These are phyloP conservation scores for Silurus meridionalis DNA, from an alignment of 2,113 vertebrate genomes.

Conservation along the genomic window DNA sequence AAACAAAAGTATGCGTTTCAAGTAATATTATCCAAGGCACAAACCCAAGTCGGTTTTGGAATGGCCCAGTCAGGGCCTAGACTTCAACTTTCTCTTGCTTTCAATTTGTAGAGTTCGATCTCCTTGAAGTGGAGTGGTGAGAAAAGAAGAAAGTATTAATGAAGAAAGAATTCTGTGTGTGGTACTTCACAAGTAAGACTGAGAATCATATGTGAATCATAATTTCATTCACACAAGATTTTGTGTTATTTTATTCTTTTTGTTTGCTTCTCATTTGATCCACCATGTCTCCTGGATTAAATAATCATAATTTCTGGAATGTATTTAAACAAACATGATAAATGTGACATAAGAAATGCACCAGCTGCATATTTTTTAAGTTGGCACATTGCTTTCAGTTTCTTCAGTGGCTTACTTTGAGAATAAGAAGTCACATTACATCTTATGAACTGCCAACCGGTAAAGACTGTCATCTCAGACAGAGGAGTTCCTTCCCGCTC, in stretches of 20 bases:
- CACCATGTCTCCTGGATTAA: neutral
- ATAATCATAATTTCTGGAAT: neutral
- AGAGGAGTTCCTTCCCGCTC: constrained; percentile 66
- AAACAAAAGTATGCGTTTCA: no score
- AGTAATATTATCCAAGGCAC: neutral
- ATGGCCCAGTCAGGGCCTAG: neutral
- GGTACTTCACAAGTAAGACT: neutral
- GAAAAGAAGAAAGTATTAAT: no score
- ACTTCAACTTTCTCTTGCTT: neutral
- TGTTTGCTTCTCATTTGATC: neutral
- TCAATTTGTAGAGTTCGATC: neutral
- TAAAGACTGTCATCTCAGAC: constrained; percentile 55
- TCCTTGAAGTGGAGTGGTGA: neutral
- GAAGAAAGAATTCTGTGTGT: neutral
- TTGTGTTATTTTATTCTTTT: neutral
- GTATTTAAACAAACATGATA: neutral
- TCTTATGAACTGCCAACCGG: constrained; percentile 86
- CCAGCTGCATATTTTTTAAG: constrained; percentile 34
- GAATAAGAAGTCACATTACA: constrained; percentile 64
- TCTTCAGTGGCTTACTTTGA: constrained; percentile 82
- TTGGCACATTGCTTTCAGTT: constrained; percentile 81
- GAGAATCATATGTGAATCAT: neutral
- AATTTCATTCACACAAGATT: neutral
- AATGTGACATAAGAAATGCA: neutral
- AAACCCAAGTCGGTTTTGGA: neutral